Evolutionary conservation across 2,797 vertebrate species (phyloP).

Genomic region (Ptychobarbus kaznakovi): DNA sequence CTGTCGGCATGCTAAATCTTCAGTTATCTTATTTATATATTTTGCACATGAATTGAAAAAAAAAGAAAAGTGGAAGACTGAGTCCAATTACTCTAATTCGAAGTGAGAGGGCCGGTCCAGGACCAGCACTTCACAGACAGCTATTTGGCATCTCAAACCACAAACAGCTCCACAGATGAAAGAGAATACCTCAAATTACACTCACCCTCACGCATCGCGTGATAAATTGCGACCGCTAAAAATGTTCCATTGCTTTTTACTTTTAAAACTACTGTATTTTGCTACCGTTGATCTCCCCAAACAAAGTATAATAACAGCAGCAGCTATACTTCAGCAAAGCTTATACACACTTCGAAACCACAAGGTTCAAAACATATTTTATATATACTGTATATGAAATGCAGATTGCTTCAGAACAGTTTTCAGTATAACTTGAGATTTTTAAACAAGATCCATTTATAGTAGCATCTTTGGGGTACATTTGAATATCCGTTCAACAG

Average conservation of each 20-base stretch:
- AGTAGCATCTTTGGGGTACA: neutral
- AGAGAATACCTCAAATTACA: slow-evolving; percentile 68
- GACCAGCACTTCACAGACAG: slow-evolving; percentile 61
- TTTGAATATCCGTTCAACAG: neutral
- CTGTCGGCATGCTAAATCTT: slow-evolving; percentile 60
- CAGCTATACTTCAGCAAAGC: slow-evolving; percentile 35
- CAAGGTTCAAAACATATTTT: neutral
- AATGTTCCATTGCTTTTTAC: slow-evolving; percentile 60
- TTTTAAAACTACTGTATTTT: slow-evolving; percentile 48
- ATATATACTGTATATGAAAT: neutral
- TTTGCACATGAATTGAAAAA: slow-evolving; percentile 79
- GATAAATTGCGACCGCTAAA: slow-evolving; percentile 51
- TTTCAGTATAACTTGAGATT: neutral
- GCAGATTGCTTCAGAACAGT: neutral
- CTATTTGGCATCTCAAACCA: slow-evolving; percentile 65
- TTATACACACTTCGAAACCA: neutral
- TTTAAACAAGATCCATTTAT: neutral
- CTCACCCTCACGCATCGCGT: slow-evolving; percentile 60
- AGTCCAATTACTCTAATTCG: slow-evolving; percentile 78
- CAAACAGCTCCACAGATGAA: slow-evolving; percentile 66
- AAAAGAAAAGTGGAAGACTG: slow-evolving; percentile 71
- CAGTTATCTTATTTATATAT: slow-evolving; percentile 80
- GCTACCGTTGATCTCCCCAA: slow-evolving; percentile 15
- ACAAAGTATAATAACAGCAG: slow-evolving; percentile 19
- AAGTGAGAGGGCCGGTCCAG: slow-evolving; percentile 61